Conservation (phyloP, 2,113 vertebrate species). For the Gila orcuttii region DNA sequence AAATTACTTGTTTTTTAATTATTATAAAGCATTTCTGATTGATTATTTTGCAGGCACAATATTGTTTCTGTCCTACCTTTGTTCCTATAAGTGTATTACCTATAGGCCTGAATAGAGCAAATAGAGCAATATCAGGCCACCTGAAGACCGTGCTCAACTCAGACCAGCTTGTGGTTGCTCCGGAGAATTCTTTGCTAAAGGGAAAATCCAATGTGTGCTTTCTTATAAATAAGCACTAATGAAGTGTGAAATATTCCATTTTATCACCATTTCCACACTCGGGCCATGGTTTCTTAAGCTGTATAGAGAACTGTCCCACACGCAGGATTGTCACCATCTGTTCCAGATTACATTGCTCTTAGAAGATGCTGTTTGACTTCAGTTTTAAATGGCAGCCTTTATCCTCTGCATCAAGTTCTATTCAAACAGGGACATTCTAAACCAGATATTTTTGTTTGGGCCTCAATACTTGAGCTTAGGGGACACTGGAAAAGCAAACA, state of each 20-base stretch:
- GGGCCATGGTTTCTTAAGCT: constrained; percentile 62
- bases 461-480: constrained; percentile 51
- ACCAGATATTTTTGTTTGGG: constrained; percentile 68
- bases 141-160: constrained; percentile 44
- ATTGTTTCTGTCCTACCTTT: constrained; percentile 37
- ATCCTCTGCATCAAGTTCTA: constrained; percentile 72
- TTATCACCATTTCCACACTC: constrained; percentile 64
- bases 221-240: constrained; percentile 68
- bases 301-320: constrained; percentile 68
- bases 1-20: background rate
- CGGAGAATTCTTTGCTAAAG: constrained; percentile 49
- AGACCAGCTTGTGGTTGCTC: constrained; percentile 30
- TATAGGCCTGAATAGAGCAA: constrained; percentile 39
- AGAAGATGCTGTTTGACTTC: constrained; percentile 70
- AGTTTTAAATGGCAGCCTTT: constrained; percentile 65
- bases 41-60: background rate
- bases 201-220: constrained; percentile 60
- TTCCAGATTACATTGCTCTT: constrained; percentile 70
- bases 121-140: background rate
- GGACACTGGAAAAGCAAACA: constrained; percentile 66
- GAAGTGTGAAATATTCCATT: constrained; percentile 70
- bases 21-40: background rate
- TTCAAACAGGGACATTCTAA: constrained; percentile 75
- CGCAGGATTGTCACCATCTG: constrained; percentile 72
- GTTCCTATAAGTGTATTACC: constrained; percentile 43